Base-by-base conservation (phyloP, 2,888 invertebrate species). In the Ctenicera cuprea region DNA sequence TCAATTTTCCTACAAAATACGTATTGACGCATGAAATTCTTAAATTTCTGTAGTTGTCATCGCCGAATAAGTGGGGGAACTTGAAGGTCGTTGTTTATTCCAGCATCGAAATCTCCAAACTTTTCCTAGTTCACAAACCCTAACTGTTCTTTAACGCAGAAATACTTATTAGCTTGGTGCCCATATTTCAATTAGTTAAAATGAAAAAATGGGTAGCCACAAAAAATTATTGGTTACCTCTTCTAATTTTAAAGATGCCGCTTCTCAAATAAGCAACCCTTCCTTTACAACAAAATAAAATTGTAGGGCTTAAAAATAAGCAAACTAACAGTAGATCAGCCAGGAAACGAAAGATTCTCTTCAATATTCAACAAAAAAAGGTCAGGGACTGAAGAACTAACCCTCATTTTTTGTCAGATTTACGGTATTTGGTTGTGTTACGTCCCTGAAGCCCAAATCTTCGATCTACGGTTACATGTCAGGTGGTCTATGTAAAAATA, bases 281-380 rank as follows among this genome's bases (percentile, higher is more conserved):
- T 59, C 11, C 26, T 11, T 18, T 30, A 22, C 11, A 45, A 63
- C 20, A 45, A 8, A 62, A 62, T 45, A 62, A 62, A 45, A 63
- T 12, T 45, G 30, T 14, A 9, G 12, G 45, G 63, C 45, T 18
- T 63, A 63, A 26, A n/a, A 26, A 63, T 18, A 38, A 12, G 26
- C 11, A 22, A 54, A 54, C 30, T 77, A 77, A 77, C 77, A 65
- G 77, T 77, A 77, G 73, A 77, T 52, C 52, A 54, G 59, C 62
- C 74, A 68, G 76, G 73, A 74, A 74, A 66, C 18, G 63, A 38
- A 61, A 71, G 62, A 64, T 59, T 69, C 70, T 71, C 22, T 61
- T 71, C 64, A 61, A 70, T 70, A 75, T 77, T 74, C 64, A 66
- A 71, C 66, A 76, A 78, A 79, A 79, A 79, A 78, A 76, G 79